Evolutionary conservation across 1,140 invertebrate species (phyloP).

Genomic region (Cepaea nemoralis): DNA sequence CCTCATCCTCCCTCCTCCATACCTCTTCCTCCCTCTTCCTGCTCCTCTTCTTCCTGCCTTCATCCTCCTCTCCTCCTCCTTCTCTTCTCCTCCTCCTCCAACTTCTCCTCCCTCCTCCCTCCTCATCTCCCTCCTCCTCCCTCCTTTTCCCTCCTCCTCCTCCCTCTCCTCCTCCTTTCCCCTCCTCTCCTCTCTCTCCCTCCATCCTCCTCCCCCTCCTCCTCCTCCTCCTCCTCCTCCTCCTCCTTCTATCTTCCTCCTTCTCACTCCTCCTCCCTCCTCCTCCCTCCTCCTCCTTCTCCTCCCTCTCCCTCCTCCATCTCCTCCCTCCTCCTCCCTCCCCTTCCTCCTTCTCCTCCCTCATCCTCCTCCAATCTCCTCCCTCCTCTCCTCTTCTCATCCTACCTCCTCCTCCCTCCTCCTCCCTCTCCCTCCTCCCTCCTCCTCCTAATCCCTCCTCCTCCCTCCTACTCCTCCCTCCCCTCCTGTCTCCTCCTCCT

Average conservation of each 20-base stretch:
- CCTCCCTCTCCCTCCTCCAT: background rate
- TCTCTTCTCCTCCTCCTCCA: background rate
- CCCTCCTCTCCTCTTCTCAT: too few relatives aligned
- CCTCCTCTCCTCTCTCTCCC: constrained; percentile 33
- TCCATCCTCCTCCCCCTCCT: too few relatives aligned
- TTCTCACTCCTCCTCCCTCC: too few relatives aligned
- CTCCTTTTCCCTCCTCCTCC: background rate
- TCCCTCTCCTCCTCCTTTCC: background rate
- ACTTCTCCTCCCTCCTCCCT: background rate
- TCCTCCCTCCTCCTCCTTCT: constrained; percentile 14
- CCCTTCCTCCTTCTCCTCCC: background rate
- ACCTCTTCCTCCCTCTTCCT: constrained; percentile 1
- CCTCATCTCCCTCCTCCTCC: background rate
- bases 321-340: too few relatives aligned
- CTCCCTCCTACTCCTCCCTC: too few relatives aligned
- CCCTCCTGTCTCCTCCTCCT: too few relatives aligned
- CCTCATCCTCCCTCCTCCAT: too few relatives aligned
- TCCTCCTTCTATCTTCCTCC: constrained; percentile 34
- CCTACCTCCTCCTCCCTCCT: too few relatives aligned
- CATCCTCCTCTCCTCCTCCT: constrained; percentile 27
- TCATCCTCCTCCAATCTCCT: too few relatives aligned
- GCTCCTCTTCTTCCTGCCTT: background rate
- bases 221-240: constrained; percentile 24
- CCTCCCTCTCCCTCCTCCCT: too few relatives aligned
- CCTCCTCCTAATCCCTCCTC: too few relatives aligned